A percentile compares a stretch with the other conserved stretches of the same genome.
Evolutionary conservation across 2,888 invertebrate species (phyloP).

Genomic region (Metallyticus violacea): DNA sequence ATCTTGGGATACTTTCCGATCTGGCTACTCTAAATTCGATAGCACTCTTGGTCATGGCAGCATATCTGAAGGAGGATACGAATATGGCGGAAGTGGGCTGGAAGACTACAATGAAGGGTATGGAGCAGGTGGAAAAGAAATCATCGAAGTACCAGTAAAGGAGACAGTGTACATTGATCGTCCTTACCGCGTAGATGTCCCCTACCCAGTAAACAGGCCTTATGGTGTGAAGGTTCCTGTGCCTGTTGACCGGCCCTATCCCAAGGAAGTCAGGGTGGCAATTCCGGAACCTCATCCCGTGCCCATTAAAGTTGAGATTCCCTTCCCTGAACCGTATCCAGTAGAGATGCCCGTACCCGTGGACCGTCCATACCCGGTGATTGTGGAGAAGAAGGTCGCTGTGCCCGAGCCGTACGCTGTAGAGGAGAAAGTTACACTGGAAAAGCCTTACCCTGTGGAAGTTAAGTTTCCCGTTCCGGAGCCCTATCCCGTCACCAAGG

Average conservation of each 20-base stretch:
- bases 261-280: not conserved
- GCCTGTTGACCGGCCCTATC: not conserved
- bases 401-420: not conserved
- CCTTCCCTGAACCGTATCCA: not conserved
- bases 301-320: not conserved
- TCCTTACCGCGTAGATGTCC: not conserved
- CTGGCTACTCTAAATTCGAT: not conserved
- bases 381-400: not conserved
- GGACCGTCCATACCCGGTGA: not conserved
- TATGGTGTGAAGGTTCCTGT: not conserved
- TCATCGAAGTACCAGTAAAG: not conserved
- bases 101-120: not conserved
- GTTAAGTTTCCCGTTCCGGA: not conserved
- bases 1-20: not conserved
- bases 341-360: not conserved
- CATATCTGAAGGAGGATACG: not conserved
- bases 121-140: not conserved
- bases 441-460: not conserved
- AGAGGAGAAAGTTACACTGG: not conserved
- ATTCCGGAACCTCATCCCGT: not conserved
- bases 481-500: not conserved
- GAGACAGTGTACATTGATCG: not conserved
- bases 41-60: not conserved
- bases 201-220: not conserved
- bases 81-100: not conserved